These are phyloP conservation scores for Phanerotoma sp. DNA, from an alignment of 2,888 invertebrate genomes.

Conservation along the genomic window DNA sequence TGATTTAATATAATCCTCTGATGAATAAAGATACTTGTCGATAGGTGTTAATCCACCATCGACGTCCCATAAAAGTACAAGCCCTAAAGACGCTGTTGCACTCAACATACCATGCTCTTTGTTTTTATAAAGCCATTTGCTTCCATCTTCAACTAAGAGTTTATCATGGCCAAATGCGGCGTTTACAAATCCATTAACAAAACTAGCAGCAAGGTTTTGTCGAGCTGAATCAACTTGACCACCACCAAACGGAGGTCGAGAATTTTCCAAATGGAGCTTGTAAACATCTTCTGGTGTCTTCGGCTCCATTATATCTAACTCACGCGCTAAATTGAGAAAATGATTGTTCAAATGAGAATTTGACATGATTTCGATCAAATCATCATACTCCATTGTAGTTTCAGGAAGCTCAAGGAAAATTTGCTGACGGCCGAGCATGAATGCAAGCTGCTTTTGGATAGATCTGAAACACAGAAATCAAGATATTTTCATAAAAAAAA, in stretches of 20 bases:
- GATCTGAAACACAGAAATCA: conserved; percentile 61
- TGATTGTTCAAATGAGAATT: conserved; percentile 92
- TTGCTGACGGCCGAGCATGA: conserved; percentile 94
- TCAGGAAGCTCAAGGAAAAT: conserved; percentile 79
- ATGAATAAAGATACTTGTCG: conserved; percentile 95
- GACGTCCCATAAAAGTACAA: conserved; percentile 97
- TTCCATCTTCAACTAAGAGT: conserved; percentile 83
- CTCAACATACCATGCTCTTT: conserved; percentile 98
- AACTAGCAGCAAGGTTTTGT: conserved; percentile 95
- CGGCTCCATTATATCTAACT: conserved; percentile 98
- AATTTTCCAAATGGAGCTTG: conserved; percentile 94
- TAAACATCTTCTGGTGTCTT: conserved; percentile 99
- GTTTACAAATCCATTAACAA: conserved; percentile 99
- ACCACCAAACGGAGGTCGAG: conserved; percentile 72
- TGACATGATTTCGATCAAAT: conserved; percentile 85
- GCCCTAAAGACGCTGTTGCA: conserved; percentile 94
- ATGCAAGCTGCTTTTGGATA: conserved; percentile 91
- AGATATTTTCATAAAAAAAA: too few relatives aligned
- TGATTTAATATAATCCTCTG: conserved; percentile 95
- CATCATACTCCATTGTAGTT: conserved; percentile 67
- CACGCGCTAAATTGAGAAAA: conserved; percentile 89
- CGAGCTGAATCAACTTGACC: conserved; percentile 90
- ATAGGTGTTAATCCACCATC: conserved; percentile 97
- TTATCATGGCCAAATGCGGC: conserved; percentile 98
- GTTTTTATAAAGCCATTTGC: conserved; percentile 85